Percentiles rank a stretch among this genome's conserved stretches.
These are phyloP conservation scores for Hipparchia sbordonii DNA, from an alignment of 2,888 invertebrate genomes.

Conservation along the genomic window DNA sequence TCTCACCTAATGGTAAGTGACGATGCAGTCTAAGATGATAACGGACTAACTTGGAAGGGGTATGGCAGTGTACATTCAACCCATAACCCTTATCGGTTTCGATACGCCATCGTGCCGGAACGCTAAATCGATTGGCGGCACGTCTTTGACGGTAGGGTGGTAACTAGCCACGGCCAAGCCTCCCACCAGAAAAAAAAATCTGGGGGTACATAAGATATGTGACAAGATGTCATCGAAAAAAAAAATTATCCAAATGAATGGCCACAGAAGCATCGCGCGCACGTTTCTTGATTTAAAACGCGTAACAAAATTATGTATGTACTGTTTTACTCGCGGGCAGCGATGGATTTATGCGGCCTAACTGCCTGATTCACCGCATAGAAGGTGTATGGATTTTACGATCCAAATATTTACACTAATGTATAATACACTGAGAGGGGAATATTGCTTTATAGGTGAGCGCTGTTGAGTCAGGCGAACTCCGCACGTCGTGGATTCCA, in stretches of 20 bases:
- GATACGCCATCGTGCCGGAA: too few relatives aligned
- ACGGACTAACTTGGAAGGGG: too few relatives aligned
- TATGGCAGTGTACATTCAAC: too few relatives aligned
- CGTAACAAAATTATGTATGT: slow-evolving; percentile 73
- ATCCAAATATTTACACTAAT: slow-evolving; percentile 64
- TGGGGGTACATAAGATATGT: too few relatives aligned
- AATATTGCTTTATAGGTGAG: slow-evolving; percentile 48
- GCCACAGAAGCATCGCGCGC: slow-evolving; percentile 56
- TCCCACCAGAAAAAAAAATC: too few relatives aligned
- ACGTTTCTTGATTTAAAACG: slow-evolving; percentile 71
- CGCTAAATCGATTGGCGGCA: too few relatives aligned
- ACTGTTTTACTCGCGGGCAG: slow-evolving; percentile 66
- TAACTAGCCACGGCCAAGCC: too few relatives aligned
- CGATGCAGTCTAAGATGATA: too few relatives aligned
- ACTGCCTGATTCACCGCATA: slow-evolving; percentile 65
- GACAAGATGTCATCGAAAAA: too few relatives aligned
- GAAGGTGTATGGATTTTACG: slow-evolving; percentile 58
- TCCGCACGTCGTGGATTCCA: slow-evolving; percentile 38
- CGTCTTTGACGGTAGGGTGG: too few relatives aligned
- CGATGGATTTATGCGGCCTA: slow-evolving; percentile 73
- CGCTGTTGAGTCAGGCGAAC: slow-evolving; percentile 39
- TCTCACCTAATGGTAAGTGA: too few relatives aligned
- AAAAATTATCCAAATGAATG: slow-evolving; percentile 35
- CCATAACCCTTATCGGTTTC: too few relatives aligned
- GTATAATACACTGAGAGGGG: slow-evolving; percentile 35